Evolutionary conservation across 2,888 invertebrate species (phyloP).

Genomic region (Shargacucullia verbasci): DNA sequence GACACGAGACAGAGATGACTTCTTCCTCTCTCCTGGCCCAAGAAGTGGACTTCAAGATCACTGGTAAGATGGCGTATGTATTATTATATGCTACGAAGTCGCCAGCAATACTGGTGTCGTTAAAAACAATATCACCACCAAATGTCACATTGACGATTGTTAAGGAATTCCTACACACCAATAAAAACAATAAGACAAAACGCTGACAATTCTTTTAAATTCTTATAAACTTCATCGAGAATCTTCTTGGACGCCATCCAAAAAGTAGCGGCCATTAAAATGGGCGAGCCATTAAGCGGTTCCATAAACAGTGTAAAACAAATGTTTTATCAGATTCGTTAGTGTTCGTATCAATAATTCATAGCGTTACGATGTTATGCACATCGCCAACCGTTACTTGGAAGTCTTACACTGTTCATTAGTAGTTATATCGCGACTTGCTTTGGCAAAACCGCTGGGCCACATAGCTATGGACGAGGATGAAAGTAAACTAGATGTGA

Average conservation of each 20-base stretch:
- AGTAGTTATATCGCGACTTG: conserved; percentile 84
- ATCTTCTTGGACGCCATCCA: conserved; percentile 59
- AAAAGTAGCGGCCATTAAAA: conserved; percentile 64
- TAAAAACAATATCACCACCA: too few relatives aligned
- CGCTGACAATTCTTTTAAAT: conserved; percentile 55
- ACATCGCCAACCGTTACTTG: conserved; percentile 86
- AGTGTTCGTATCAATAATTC: conserved; percentile 85
- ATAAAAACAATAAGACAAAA: conserved; percentile 39
- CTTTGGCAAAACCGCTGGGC: conserved; percentile 89
- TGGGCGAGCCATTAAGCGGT: conserved; percentile 70
- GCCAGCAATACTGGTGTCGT: too few relatives aligned
- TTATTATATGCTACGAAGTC: too few relatives aligned
- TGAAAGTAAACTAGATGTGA: conserved; percentile 58
- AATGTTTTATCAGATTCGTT: conserved; percentile 85
- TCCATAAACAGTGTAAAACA: conserved; percentile 80
- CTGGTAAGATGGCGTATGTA: too few relatives aligned
- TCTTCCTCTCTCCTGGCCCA: too few relatives aligned
- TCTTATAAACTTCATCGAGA: conserved; percentile 64
- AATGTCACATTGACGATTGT: background rate
- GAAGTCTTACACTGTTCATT: conserved; percentile 86
- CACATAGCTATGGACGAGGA: conserved; percentile 75
- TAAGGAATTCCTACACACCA: conserved; percentile 9
- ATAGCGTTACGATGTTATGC: conserved; percentile 82
- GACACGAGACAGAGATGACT: too few relatives aligned
- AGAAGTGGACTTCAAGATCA: too few relatives aligned